These are phyloP conservation scores for Anthoscopus minutus DNA, from an alignment of 2,113 vertebrate species.

Conservation along the genomic window DNA sequence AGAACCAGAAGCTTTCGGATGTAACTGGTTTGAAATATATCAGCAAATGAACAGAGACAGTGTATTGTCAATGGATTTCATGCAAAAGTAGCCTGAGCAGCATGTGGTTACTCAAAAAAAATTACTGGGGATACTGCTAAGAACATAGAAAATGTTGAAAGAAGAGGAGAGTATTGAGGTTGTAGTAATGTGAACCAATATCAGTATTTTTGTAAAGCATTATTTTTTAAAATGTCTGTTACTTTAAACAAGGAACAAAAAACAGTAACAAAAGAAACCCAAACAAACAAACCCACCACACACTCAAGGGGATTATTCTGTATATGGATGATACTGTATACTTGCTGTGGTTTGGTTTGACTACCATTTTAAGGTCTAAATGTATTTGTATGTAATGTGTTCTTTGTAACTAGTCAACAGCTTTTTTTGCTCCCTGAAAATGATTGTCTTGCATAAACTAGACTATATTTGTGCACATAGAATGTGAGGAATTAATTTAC, in stretches of 20 bases:
- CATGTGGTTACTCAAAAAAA: not conserved
- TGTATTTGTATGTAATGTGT: not conserved
- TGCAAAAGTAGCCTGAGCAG: not conserved
- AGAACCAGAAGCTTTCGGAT: conserved; percentile 86
- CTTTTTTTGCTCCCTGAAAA: not conserved
- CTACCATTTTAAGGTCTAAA: not conserved
- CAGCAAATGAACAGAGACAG: not conserved
- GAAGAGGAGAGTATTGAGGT: not conserved
- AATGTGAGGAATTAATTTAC: not conserved
- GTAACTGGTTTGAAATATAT: conserved; percentile 29
- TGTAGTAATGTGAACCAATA: conserved; percentile 16
- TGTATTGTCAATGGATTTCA: not conserved
- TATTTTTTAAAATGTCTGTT: not conserved
- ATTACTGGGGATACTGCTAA: not conserved
- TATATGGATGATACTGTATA: not conserved
- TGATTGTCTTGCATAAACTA: not conserved
- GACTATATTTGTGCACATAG: not conserved
- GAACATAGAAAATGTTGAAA: not conserved
- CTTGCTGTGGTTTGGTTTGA: not conserved
- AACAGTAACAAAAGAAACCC: fast-evolving
- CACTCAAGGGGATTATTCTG: not conserved
- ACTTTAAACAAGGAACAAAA: not conserved
- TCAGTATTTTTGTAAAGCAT: conserved; percentile 63
- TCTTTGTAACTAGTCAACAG: not conserved
- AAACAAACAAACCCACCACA: too few relatives aligned